Evolutionary conservation across 2,797 vertebrate genomes (phyloP), one percentile per base, ranked within the genome.

Genomic region (Lycodopsis pacificus): DNA sequence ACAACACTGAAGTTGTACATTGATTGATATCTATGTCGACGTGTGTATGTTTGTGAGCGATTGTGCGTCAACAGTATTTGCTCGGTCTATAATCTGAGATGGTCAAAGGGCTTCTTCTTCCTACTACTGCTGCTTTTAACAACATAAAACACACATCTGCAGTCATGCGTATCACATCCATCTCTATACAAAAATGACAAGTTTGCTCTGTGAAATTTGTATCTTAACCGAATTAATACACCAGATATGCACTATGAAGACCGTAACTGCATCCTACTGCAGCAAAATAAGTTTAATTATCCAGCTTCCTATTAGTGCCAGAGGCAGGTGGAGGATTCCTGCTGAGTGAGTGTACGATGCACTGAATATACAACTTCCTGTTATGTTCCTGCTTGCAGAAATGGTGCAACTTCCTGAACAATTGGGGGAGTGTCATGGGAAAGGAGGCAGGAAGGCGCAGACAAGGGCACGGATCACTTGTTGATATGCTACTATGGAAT

Each of bases 371-470:
- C 32, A 57, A 49, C 22, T 27, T 0, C 19, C 20, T 58, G 34
- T 17, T 82, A 25, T 13, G 42, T 81, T 80, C 67, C 53, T 73
- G 30, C 51, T 40, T 30, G 46, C 38, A 40, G 1, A 67, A 25
- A 49, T 81, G 67, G 0, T 76, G 69, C 53, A 88, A 82, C 64
- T 10, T 44, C 38, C 14, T n/a, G 11, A 65, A 27, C 10, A 74
- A 14, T 77, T 4, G 13, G 5, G 14, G 32, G 64, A 69, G 71
- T 64, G 69, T 48, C 2, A 9, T 71, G 72, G 61, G 62, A 73
- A 22, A 68, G 0, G 65, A 82, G 69, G 70, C 27, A 44, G 20
- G 17, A 51, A 56, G 57, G 17, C 22, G 36, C 25, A 58, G 4
- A 32, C 15, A 19, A 54, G 27, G 15, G 42, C 38, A 54, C 0